These are phyloP conservation scores for Callochromis pleurospilus DNA, from an alignment of 2,113 vertebrate genomes.

Conservation along the genomic window DNA sequence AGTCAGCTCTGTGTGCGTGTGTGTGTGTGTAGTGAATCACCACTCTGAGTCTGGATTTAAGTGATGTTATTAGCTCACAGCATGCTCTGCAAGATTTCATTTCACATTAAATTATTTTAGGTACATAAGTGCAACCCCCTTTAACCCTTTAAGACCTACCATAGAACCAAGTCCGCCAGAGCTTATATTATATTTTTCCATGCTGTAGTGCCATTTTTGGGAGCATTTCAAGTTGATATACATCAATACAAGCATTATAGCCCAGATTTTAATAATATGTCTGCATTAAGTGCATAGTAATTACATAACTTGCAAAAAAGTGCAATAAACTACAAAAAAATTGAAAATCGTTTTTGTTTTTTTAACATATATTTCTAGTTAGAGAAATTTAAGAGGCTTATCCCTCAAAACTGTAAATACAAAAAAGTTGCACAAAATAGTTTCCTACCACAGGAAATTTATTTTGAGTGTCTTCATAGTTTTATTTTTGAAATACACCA, in stretches of 20 bases:
- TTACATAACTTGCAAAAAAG: background rate
- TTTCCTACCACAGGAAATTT: background rate
- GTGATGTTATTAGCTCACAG: background rate
- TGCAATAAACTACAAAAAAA: background rate
- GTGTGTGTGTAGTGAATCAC: background rate
- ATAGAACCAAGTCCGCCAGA: background rate
- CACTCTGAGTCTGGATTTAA: background rate
- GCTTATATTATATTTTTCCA: background rate
- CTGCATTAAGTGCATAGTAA: fast-evolving
- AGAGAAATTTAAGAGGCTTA: background rate
- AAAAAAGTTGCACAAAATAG: background rate
- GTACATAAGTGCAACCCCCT: background rate
- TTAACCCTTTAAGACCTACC: background rate
- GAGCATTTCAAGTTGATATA: background rate
- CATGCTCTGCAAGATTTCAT: background rate
- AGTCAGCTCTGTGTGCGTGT: background rate
- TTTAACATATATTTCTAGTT: background rate
- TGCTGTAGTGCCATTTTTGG: fast-evolving
- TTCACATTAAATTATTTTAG: background rate
- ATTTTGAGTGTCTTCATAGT: background rate
- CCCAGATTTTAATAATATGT: fast-evolving
- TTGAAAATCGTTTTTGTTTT: fast-evolving
- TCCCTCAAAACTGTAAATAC: background rate
- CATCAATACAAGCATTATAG: background rate
- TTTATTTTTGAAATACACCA: background rate